A percentile compares a stretch with the other conserved stretches of the same genome.
Conservation (phyloP, 2,113 vertebrate genomes). For the Cervus canadensis region DNA sequence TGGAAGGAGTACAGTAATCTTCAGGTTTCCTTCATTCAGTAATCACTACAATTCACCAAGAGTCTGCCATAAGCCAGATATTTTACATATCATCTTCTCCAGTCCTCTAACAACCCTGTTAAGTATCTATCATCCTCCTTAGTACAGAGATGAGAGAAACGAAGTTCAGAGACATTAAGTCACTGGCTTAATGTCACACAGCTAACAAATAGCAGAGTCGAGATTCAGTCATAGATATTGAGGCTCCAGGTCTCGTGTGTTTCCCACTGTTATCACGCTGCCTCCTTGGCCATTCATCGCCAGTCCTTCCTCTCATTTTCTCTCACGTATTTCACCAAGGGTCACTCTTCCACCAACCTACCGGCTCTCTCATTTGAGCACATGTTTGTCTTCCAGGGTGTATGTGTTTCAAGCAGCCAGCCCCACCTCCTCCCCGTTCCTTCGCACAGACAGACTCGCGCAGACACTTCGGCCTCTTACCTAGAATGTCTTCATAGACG, state of each 20-base stretch:
- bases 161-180: not conserved
- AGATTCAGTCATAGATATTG: accelerated
- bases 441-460: not conserved
- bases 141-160: not conserved
- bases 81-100: not conserved
- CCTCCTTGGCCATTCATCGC: too few relatives aligned
- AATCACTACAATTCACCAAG: not conserved
- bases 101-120: not conserved
- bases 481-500: conserved; percentile 97
- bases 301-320: too few relatives aligned
- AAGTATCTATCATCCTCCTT: not conserved
- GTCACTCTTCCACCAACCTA: not conserved
- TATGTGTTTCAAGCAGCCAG: conserved; percentile 63
- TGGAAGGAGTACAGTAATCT: not conserved
- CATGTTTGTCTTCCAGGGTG: accelerated
- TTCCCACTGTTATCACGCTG: too few relatives aligned
- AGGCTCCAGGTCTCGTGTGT: not conserved
- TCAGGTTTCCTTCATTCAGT: not conserved
- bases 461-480: conserved; percentile 78
- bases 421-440: not conserved
- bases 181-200: not conserved
- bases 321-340: accelerated
- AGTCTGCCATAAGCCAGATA: not conserved
- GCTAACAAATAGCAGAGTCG: not conserved
- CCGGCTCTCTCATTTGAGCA: not conserved